A percentile compares a stretch with the other conserved stretches of the same genome.
Evolutionary conservation across 30 jellyfish, hydroid and myxozoan genomes (phyloP).

Genomic region (Aurelia sp.): DNA sequence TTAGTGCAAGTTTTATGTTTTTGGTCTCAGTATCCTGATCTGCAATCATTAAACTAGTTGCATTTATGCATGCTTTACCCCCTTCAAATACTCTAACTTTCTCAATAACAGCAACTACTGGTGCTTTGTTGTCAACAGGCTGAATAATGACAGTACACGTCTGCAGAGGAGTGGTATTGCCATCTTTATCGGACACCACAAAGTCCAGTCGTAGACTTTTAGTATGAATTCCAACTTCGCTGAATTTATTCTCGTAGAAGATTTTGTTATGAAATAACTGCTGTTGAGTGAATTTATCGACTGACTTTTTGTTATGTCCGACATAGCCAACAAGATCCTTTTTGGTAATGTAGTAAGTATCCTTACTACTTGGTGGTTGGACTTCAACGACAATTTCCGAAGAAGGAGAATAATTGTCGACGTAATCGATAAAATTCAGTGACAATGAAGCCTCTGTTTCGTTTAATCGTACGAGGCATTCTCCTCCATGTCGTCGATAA

Average conservation of each 20-base stretch:
- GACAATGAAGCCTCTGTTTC: conserved; percentile 61
- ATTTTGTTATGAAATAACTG: conserved; percentile 56
- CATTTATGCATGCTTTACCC: conserved; percentile 41
- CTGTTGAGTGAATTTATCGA: conserved; percentile 43
- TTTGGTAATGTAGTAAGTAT: background rate
- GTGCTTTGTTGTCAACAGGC: conserved; percentile 73
- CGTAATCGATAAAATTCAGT: conserved; percentile 40
- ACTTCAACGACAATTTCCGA: conserved; percentile 37
- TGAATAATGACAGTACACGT: conserved; percentile 29
- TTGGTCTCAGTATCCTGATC: conserved; percentile 45
- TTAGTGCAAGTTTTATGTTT: conserved; percentile 1
- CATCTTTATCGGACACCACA: conserved; percentile 43
- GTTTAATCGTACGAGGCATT: conserved; percentile 56
- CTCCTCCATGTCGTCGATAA: conserved; percentile 22
- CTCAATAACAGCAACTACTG: background rate
- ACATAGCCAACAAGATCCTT: background rate
- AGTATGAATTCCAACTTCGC: conserved; percentile 35
- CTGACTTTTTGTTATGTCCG: conserved; percentile 18
- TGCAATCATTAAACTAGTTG: background rate
- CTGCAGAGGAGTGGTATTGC: conserved; percentile 42
- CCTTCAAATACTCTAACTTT: conserved; percentile 56
- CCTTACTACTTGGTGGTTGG: background rate
- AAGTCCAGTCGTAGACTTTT: conserved; percentile 32
- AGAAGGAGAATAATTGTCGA: conserved; percentile 51
- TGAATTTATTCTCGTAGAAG: conserved; percentile 8